Evolutionary conservation across 2,888 invertebrate species (phyloP), one percentile per base, ranked within the genome.

Genomic region (Cerastoderma edule): DNA sequence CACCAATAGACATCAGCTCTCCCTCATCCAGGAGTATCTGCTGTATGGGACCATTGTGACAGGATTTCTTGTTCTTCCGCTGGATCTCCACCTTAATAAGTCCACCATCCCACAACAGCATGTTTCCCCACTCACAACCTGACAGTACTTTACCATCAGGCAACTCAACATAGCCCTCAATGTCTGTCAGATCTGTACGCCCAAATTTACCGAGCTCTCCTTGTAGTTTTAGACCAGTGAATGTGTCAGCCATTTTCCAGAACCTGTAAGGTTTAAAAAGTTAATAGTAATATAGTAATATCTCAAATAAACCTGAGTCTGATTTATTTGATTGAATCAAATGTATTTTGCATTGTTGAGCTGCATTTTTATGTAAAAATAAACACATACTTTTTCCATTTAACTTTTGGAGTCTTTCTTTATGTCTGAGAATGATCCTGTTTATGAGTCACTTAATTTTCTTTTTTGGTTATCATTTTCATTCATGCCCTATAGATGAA

Each of bases 181-280:
- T 96, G 90, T 98, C 97, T 50, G 97, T 96, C 84, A 97, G 96
- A 92, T 97, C 97, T 0, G 97, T 98, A 93, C 97, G 97, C 0
- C 97, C 98, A 92, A 98, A 98, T 89, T 96, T 94, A 0, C 98
- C 98, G n/a, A 97, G 92, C 88, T 96, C 95, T 0, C 97, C 97
- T 92, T 97, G 95, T 8, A 98, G 93, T 92, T 98, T 98, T 0
- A 98, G 93, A 0, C 98, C 98, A 0, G 98, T 98, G 89, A 98
- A 98, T 0, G 98, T 98, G 80, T 94, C 92, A 0, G 96, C 96
- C 96, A 98, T 97, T 94, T 97, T 97, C 98, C 98, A 98, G 93
- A 97, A 97, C 92, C 97, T 97, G n/a, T n/a, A n/a, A n/a, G n/a
- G n/a, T n/a, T n/a, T n/a, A n/a, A n/a, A n/a, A n/a, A n/a, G n/a